Base-by-base conservation (phyloP, 2,888 invertebrate genomes). In the Sminthurinus aureus region DNA sequence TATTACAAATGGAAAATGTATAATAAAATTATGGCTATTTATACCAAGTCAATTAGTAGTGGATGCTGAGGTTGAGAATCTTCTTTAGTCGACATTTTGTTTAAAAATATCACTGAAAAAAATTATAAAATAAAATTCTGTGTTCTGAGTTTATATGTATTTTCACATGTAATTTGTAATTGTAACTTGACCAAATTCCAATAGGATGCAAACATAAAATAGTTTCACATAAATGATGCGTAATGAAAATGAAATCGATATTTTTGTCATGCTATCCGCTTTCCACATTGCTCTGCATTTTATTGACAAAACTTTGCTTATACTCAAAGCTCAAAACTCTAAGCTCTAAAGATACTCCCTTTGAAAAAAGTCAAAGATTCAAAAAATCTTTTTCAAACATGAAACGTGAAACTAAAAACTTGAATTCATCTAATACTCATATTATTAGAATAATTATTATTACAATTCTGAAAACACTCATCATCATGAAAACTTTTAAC, bases 1-100 rank as follows among this genome's bases (percentile, higher is more conserved):
- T 69, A n/a, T n/a, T 69, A 69, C 20, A 1, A n/a, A 58, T 26
- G 8, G 15, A 38, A 58, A 73, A 67, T 80, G 24, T 64, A 26
- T 38, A 24, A 58, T 50, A 13, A n/a, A 18, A 74, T 73, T 24
- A 22, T 18, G n/a, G n/a, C n/a, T 20, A 22, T 69, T 69, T 77
- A 51, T 20, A 87, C 87, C 85, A 87, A 84, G 58, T 87, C 87
- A 81, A 85, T 85, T 22, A 81, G 75, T 80, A 87, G 74, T 0
- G 87, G 87, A 58, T 85, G 84, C 51, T 51, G 67, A 20, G 26
- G 12, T 52, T n/a, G 11, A 20, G 13, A n/a, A 22, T 69, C 69
- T 11, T 20, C 20, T 69, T 20, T 6, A 71, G 20, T 20, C 13
- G 22, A 20, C 71, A 24, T 24, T 18, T 71, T n/a, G n/a, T n/a